Percentiles rank a stretch among this genome's conserved stretches.
Evolutionary conservation across 2,797 vertebrate species (phyloP).

Genomic region (Lepus oiostolus): DNA sequence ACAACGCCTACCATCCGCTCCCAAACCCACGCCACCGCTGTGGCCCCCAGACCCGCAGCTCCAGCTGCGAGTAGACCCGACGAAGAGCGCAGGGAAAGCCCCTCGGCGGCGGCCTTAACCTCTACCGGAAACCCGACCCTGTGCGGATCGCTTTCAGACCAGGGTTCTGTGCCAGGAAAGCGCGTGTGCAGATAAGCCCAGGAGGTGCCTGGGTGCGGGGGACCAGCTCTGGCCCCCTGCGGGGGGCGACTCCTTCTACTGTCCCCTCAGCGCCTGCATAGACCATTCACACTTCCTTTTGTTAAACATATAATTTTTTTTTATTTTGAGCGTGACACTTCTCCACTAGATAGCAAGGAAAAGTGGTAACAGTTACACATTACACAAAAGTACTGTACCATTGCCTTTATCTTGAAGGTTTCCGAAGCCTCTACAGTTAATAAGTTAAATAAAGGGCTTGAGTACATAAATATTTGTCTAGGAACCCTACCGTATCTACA

Average conservation of each 20-base stretch:
- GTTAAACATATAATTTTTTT: conserved; percentile 91
- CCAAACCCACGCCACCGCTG: conserved; percentile 3
- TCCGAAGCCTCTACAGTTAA: conserved; percentile 92
- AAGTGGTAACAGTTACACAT: conserved; percentile 94
- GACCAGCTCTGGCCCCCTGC: not conserved
- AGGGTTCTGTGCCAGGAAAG: conserved; percentile 41
- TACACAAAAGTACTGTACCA: conserved; percentile 93
- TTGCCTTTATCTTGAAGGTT: conserved; percentile 90
- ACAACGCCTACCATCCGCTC: conserved; percentile 31
- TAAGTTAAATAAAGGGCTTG: conserved; percentile 93
- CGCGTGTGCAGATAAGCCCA: not conserved
- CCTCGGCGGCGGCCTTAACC: not conserved
- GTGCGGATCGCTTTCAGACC: conserved; percentile 46
- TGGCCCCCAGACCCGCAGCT: not conserved
- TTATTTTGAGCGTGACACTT: conserved; percentile 93
- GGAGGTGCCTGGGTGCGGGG: not conserved
- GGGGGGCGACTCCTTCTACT: not conserved
- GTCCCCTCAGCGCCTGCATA: conserved; percentile 65
- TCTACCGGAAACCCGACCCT: conserved; percentile 13
- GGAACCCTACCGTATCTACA: conserved; percentile 95
- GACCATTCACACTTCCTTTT: conserved; percentile 84
- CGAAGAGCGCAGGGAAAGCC: not conserved
- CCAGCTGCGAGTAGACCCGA: not conserved
- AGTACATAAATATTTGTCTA: conserved; percentile 99
- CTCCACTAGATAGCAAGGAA: conserved; percentile 92